A percentile compares a stretch with the other conserved stretches of the same genome.
These are phyloP conservation scores for Aelia acuminata DNA, from an alignment of 2,888 invertebrate species.

Conservation along the genomic window DNA sequence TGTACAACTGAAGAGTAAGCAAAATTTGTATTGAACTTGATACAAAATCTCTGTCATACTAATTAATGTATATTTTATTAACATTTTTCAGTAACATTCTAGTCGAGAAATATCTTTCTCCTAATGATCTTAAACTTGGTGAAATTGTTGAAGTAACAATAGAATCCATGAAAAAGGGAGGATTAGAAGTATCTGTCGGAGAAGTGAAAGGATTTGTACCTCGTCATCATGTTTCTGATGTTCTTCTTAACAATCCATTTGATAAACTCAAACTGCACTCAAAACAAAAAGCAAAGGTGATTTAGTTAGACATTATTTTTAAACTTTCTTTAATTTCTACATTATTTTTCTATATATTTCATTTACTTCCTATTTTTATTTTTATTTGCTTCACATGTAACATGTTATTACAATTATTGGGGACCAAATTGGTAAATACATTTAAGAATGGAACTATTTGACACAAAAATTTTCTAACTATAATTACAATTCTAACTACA, in stretches of 20 bases:
- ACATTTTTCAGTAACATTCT: constrained; percentile 70
- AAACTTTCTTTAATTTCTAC: background rate
- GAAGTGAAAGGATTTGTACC: constrained; percentile 67
- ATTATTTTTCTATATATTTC: too few relatives aligned
- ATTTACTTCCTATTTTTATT: too few relatives aligned
- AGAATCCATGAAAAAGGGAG: constrained; percentile 65
- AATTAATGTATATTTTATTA: background rate
- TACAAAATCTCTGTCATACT: background rate
- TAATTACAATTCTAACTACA: too few relatives aligned
- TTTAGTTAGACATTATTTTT: constrained; percentile 66
- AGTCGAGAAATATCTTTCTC: constrained; percentile 73
- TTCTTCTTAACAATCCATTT: constrained; percentile 70
- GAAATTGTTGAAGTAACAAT: constrained; percentile 67
- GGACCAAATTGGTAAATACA: too few relatives aligned
- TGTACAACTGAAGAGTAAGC: constrained; percentile 72
- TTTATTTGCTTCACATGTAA: too few relatives aligned
- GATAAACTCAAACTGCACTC: constrained; percentile 72
- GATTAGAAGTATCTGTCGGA: constrained; percentile 67
- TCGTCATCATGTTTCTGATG: constrained; percentile 71
- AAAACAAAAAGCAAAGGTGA: constrained; percentile 74
- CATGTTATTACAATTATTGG: too few relatives aligned
- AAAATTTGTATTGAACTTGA: background rate
- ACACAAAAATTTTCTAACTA: too few relatives aligned
- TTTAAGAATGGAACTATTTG: too few relatives aligned
- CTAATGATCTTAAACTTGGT: constrained; percentile 67